Conservation (phyloP, 2,797 vertebrate species). For the Kryptopterus vitreolus region DNA sequence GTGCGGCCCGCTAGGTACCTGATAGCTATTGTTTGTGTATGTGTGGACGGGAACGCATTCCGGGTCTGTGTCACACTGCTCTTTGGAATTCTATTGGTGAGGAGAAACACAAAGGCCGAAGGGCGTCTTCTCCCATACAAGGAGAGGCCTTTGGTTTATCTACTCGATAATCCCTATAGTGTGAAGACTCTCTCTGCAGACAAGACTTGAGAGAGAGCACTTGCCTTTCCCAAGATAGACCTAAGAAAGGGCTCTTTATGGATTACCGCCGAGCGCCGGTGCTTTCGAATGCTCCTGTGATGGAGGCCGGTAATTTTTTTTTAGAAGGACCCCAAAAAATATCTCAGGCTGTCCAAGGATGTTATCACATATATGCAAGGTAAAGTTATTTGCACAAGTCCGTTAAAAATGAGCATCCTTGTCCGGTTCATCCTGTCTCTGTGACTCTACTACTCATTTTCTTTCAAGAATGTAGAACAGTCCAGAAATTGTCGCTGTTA, state of each 20-base stretch:
- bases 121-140: conserved; percentile 31
- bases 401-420: not conserved
- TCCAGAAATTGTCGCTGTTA: conserved; percentile 13
- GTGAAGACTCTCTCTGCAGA: conserved; percentile 11
- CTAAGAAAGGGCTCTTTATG: conserved; percentile 16
- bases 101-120: conserved; percentile 61
- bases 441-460: not conserved
- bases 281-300: conserved; percentile 4
- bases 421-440: not conserved
- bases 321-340: not conserved
- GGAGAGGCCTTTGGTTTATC: conserved; percentile 43
- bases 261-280: not conserved
- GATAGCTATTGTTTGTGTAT: conserved; percentile 17
- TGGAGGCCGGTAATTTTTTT: conserved; percentile 6
- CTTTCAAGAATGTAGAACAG: not conserved
- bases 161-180: conserved; percentile 29
- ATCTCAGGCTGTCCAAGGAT: not conserved
- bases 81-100: conserved; percentile 58
- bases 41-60: not conserved
- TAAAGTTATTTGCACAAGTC: not conserved
- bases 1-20: conserved; percentile 28
- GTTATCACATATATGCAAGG: conserved; percentile 8
- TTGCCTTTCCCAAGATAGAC: conserved; percentile 18
- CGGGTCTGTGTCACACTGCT: not conserved
- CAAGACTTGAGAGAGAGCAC: conserved; percentile 24